Percentiles rank a stretch among this genome's conserved stretches.
These are phyloP conservation scores for Clunio marinus DNA, from an alignment of 2,888 invertebrate species.

Conservation along the genomic window DNA sequence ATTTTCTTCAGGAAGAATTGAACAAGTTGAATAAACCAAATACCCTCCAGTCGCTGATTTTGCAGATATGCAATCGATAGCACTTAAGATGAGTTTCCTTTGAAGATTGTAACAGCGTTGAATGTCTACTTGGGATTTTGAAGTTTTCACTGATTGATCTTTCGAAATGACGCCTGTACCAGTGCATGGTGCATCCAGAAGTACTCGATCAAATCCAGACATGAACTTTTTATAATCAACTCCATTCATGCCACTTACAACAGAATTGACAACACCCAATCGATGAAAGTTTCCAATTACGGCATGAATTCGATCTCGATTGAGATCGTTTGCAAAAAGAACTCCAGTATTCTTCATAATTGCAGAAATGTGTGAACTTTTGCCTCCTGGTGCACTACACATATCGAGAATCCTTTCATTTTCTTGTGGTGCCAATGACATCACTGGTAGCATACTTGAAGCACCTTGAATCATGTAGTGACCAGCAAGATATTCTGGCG, in stretches of 20 bases:
- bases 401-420: conserved; percentile 92
- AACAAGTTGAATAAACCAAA: conserved; percentile 98
- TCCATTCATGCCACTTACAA: conserved; percentile 87
- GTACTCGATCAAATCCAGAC: conserved; percentile 89
- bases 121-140: conserved; percentile 84
- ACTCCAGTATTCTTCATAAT: conserved; percentile 98
- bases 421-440: conserved; percentile 96
- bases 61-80: conserved; percentile 94
- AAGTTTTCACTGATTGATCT: conserved; percentile 93
- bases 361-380: conserved; percentile 95
- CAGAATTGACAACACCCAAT: conserved; percentile 88
- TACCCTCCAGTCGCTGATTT: conserved; percentile 90
- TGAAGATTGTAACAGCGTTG: conserved; percentile 90
- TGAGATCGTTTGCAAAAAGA: conserved; percentile 93
- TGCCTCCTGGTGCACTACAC: conserved; percentile 98
- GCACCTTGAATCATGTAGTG: conserved; percentile 97
- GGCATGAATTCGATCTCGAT: conserved; percentile 82
- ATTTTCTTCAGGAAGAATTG: conserved; percentile 96
- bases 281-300: conserved; percentile 96
- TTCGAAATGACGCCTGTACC: conserved; percentile 98
- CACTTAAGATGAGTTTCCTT: conserved; percentile 83
- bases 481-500: conserved; percentile 97
- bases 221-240: conserved; percentile 76
- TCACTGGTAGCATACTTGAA: conserved; percentile 93
- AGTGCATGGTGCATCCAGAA: conserved; percentile 97